These are phyloP conservation scores for Lepisosteus oculatus DNA, from an alignment of 2,113 vertebrate species.

Conservation along the genomic window DNA sequence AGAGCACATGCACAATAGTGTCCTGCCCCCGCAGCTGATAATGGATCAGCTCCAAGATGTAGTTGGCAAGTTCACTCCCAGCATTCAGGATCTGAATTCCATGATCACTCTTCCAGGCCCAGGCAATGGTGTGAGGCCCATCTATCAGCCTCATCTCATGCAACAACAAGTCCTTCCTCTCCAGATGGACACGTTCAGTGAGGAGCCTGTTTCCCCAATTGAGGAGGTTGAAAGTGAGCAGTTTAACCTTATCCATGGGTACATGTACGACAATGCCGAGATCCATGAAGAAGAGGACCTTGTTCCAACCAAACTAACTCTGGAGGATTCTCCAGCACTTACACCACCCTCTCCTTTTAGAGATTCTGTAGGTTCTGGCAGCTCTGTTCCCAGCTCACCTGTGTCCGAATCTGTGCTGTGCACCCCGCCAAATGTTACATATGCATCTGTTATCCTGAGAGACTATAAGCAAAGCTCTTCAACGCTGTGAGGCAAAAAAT, in stretches of 20 bases:
- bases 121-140: constrained; percentile 49
- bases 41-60: constrained; percentile 72
- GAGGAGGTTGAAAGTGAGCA: constrained; percentile 68
- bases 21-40: constrained; percentile 60
- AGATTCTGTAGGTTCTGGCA: constrained; percentile 86
- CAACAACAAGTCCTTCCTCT: constrained; percentile 65
- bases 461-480: constrained; percentile 96
- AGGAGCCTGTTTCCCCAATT: constrained; percentile 61
- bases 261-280: constrained; percentile 73
- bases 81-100: constrained; percentile 64
- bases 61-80: constrained; percentile 70
- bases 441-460: constrained; percentile 78
- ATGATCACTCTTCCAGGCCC: constrained; percentile 52
- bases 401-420: constrained; percentile 76
- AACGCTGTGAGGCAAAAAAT: constrained; percentile 78
- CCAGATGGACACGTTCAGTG: constrained; percentile 58
- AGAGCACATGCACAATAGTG: constrained; percentile 52
- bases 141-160: constrained; percentile 41
- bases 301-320: constrained; percentile 68
- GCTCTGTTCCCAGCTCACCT: constrained; percentile 76
- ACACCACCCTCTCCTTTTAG: constrained; percentile 94
- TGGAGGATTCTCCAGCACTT: constrained; percentile 81
- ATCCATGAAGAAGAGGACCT: constrained; percentile 73
- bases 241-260: constrained; percentile 83
- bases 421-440: constrained; percentile 72